These are phyloP conservation scores for Conus ventricosus DNA, from an alignment of 1,140 invertebrate genomes.

Conservation along the genomic window DNA sequence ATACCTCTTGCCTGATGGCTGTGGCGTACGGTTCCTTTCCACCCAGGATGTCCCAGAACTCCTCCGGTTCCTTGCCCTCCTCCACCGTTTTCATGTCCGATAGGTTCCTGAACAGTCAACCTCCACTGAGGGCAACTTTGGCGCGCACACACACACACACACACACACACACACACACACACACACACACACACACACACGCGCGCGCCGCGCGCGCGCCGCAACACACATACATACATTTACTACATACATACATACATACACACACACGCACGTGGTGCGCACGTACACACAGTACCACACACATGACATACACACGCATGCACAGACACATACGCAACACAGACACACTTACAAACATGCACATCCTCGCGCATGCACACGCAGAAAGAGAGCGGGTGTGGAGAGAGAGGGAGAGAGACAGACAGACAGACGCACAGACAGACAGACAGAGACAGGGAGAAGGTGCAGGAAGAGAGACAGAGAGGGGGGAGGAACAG, in stretches of 20 bases:
- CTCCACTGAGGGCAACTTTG: too few species aligned
- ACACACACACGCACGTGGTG: background rate
- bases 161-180: background rate
- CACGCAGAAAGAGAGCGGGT: background rate
- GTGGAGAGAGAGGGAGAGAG: background rate
- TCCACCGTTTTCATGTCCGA: conserved; percentile 41
- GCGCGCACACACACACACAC: background rate
- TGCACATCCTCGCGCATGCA: too few species aligned
- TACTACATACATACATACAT: background rate
- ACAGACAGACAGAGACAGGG: background rate
- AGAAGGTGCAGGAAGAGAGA: too few species aligned
- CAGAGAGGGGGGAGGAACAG: background rate
- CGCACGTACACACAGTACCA: too few species aligned
- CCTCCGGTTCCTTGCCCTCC: conserved; percentile 52
- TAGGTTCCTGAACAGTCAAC: background rate
- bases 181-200: conserved; percentile 12
- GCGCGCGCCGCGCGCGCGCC: too few species aligned
- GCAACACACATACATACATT: background rate
- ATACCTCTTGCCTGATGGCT: conserved; percentile 43
- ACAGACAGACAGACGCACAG: too few species aligned
- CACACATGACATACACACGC: too few species aligned
- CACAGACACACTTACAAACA: too few species aligned
- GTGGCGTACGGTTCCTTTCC: conserved; percentile 58
- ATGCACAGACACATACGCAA: too few species aligned
- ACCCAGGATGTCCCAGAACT: conserved; percentile 61